Evolutionary conservation across 2,113 vertebrate species (phyloP).

Genomic region (Malurus elegans): DNA sequence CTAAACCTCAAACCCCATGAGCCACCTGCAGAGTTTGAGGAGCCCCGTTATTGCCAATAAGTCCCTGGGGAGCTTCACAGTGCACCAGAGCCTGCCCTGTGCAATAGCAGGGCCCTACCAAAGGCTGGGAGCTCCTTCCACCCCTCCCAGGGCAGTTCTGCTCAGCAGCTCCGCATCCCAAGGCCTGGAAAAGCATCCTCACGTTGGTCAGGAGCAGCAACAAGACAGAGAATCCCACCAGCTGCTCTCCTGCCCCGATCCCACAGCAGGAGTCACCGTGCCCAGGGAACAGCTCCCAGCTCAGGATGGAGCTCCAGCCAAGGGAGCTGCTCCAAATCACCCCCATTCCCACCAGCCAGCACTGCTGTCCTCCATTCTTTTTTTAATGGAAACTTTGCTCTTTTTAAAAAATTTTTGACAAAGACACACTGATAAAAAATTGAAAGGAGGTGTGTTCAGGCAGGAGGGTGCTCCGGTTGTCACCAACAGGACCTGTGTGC

Average conservation of each 20-base stretch:
- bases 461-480: neutral
- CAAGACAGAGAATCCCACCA: accelerated
- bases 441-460: neutral
- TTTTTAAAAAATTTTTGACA: neutral
- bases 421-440: slow-evolving; percentile 9
- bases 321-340: neutral
- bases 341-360: neutral
- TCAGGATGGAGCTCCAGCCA: neutral
- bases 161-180: neutral
- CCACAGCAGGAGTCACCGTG: accelerated
- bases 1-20: neutral
- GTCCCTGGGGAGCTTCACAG: neutral
- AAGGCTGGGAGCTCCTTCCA: neutral
- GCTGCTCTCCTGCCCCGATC: accelerated
- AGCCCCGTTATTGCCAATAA: neutral
- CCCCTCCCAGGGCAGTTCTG: neutral
- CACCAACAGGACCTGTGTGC: neutral
- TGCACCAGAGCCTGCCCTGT: neutral
- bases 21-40: neutral
- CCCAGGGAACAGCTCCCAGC: neutral
- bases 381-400: neutral
- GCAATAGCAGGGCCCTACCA: accelerated
- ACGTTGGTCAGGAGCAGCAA: neutral
- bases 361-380: neutral
- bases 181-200: neutral